phyloP scores from a whole-genome alignment of 2,113 vertebrate genomes.

The Rhea americana region DNA sequence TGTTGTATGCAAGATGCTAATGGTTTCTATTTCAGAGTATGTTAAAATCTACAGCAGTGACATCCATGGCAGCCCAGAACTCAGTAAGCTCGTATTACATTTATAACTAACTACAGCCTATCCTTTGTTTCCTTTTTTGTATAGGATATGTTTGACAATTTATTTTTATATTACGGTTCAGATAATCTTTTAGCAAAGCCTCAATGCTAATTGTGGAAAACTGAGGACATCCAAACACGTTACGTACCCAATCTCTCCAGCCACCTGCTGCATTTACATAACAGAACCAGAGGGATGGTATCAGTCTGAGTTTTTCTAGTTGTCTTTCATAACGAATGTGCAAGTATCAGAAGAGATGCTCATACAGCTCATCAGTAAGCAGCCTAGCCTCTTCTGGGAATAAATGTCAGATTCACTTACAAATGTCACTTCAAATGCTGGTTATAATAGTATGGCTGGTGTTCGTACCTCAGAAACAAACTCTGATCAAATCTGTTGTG shows the following conservation, averaged over 20 bases:
- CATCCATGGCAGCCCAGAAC: background rate
- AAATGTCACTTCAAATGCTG: background rate
- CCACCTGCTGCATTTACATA: constrained; percentile 61
- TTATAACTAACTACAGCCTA: constrained; percentile 14
- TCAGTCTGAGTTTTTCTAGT: background rate
- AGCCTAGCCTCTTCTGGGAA: background rate
- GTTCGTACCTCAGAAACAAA: background rate
- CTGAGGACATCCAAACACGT: background rate
- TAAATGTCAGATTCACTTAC: constrained; percentile 41
- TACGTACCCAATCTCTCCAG: background rate
- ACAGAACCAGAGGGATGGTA: background rate
- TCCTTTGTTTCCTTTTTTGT: constrained; percentile 64
- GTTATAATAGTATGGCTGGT: background rate
- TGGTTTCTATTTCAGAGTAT: constrained; percentile 69
- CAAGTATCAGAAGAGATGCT: constrained; percentile 22
- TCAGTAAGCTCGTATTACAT: constrained; percentile 45
- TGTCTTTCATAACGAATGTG: background rate
- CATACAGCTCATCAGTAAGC: background rate
- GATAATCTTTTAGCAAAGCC: constrained; percentile 5
- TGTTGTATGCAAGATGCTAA: constrained; percentile 14
- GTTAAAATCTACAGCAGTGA: constrained; percentile 48
- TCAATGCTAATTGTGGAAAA: constrained; percentile 62
- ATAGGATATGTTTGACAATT: constrained; percentile 41
- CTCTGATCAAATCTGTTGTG: background rate
- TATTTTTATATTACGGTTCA: constrained; percentile 58